Conservation (phyloP, 1,140 invertebrate genomes). For the Stegodyphus mimosarum region DNA sequence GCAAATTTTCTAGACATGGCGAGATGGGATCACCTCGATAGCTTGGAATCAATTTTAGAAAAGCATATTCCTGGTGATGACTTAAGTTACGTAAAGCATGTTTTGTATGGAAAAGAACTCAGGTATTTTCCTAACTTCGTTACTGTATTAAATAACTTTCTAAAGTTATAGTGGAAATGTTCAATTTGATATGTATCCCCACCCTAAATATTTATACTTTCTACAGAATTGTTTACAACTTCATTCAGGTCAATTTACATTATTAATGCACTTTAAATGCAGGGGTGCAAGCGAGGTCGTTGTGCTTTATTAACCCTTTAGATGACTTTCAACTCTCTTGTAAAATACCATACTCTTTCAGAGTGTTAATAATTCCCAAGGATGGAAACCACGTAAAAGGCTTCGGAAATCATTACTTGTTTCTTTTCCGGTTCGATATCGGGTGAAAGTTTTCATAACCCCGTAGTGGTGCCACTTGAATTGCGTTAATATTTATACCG, state of each 20-base stretch:
- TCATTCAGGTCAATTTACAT: background rate
- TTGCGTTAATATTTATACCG: too few species aligned
- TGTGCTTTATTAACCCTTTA: too few species aligned
- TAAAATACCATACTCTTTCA: too few species aligned
- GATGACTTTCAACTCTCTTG: too few species aligned
- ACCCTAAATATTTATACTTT: background rate
- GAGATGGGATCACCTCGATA: constrained; percentile 5
- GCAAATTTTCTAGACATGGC: constrained; percentile 3
- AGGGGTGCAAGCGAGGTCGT: background rate
- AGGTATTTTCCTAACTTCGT: constrained; percentile 1
- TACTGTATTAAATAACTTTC: background rate
- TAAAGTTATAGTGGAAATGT: background rate
- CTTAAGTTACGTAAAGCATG: constrained; percentile 16
- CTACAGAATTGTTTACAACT: background rate
- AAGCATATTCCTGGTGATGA: constrained; percentile 47
- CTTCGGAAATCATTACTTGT: too few species aligned
- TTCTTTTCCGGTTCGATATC: too few species aligned
- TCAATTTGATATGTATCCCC: background rate
- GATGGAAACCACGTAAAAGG: too few species aligned
- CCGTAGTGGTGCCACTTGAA: too few species aligned
- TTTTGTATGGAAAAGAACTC: constrained; percentile 47
- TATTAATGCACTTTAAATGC: background rate
- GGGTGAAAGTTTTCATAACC: too few species aligned
- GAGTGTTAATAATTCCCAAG: too few species aligned
- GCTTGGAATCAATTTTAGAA: constrained; percentile 43